Evolutionary conservation across 2,797 vertebrate species (phyloP), one percentile per base, ranked within the genome.

Genomic region (Carapus acus): DNA sequence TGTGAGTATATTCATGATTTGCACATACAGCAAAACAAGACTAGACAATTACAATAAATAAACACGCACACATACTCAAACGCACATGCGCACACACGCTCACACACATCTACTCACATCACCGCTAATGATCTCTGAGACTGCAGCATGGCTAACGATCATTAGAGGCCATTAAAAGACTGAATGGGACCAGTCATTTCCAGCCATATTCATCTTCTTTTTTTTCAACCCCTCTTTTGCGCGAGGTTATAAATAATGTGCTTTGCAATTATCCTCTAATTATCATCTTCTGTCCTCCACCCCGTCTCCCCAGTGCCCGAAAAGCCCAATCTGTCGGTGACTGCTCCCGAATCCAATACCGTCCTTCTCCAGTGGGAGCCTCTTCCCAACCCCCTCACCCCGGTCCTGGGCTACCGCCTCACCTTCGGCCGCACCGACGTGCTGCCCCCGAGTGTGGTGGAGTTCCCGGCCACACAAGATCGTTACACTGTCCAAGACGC

Each of bases 341-440:
- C 88, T 58, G 86, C 90, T 78, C 91, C 90, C 41, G 90, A 92
- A 62, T 89, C 91, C 69, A 90, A 90, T 46, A 93, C 90, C 1
- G 91, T 90, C 69, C 81, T 93, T 60, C 83, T 98, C 77, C 92
- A 94, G 76, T 98, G 96, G 95, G 88, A 90, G 54, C 86, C 92
- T 20, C 89, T 92, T 0, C 77, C 91, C 50, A 90, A 91, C 72
- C 92, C 90, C 12, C 90, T 91, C 49, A 93, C 92, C 54, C 90
- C 91, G 0, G 81, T 97, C 57, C 86, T 92, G 68, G 95, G 94
- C 27, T 98, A 94, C 80, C 91, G 93, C 24, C 88, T 98, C 53
- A 94, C 89, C 63, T 96, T 92, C 50, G 94, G 94, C 58, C 92
- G 89, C 17, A 82, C 88, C 19, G 94, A 97, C n/a, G 40, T 86